Evolutionary conservation across 2,113 vertebrate species (phyloP), one percentile per base, ranked within the genome.

Genomic region (Larimichthys crocea): DNA sequence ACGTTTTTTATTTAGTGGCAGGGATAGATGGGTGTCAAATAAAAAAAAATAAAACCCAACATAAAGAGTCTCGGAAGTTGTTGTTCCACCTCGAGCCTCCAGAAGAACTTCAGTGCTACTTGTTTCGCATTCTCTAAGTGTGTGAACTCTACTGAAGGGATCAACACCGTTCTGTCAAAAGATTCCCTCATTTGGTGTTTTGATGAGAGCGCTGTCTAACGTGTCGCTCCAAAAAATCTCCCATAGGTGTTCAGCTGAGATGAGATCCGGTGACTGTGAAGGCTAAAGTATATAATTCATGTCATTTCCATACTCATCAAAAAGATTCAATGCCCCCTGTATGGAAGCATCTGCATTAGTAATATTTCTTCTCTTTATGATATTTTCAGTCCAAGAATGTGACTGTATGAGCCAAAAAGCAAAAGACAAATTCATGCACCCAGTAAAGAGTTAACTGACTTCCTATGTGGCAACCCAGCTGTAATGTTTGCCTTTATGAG

Each of bases 381-480:
- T 49, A 15, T 40, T 60, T n/a, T 14, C 1, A 76, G 2, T 15
- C 19, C 8, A 6, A 31, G 0, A 22, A 20, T 35, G n/a, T 26
- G 15, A 64, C 24, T 19, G 2, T 22, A n/a, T 71, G 15, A 40
- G 20, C 57, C 9, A 50, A 26, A 62, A 31, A 29, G 61, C 56
- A 62, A 26, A 26, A 26, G 9, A 46, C 11, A 5, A 19, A 9
- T 49, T 4, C 26, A 24, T 3, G 19, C 66, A 40, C 8, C 46
- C 56, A 22, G 60, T 57, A 48, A 75, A 40, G 42, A 16, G 56
- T 56, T 78, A 57, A 15, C 62, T 53, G 57, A 24, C 10, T 68
- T 64, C 20, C 16, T 48, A 11, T 14, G 11, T 59, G 8, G 15
- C 52, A 16, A 46, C 62, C 19, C 2, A 22, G 26, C 56, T 65